Evolutionary conservation across 2,888 invertebrate species (phyloP).

Genomic region (Euphydryas editha): DNA sequence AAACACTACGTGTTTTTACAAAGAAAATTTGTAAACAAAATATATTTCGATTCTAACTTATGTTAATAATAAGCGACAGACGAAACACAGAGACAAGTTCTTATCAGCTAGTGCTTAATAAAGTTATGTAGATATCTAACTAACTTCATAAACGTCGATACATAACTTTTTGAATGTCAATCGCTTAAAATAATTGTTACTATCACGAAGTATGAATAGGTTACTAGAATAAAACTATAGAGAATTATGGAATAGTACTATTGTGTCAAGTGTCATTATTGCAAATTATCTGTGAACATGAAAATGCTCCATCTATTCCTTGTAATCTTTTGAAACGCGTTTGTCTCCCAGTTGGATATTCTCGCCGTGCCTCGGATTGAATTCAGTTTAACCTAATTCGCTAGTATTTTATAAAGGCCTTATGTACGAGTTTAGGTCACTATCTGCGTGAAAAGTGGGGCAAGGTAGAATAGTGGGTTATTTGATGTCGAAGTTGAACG

Average conservation of each 20-base stretch:
- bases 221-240: not conserved
- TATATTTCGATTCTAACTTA: too few relatives aligned
- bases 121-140: too few relatives aligned
- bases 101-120: too few relatives aligned
- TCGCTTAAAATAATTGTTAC: too few relatives aligned
- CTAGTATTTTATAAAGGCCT: slow-evolving; percentile 53
- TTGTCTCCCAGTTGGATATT: slow-evolving; percentile 43
- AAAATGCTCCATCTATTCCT: slow-evolving; percentile 26
- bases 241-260: not conserved
- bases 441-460: slow-evolving; percentile 49
- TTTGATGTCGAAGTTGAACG: slow-evolving; percentile 31
- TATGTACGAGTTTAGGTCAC: slow-evolving; percentile 47
- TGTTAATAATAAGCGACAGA: too few relatives aligned
- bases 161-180: too few relatives aligned
- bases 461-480: slow-evolving; percentile 45
- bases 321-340: slow-evolving; percentile 44
- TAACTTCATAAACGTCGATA: too few relatives aligned
- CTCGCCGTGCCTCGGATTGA: slow-evolving; percentile 32
- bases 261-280: not conserved
- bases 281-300: slow-evolving; percentile 5
- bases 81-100: too few relatives aligned
- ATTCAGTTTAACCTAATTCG: slow-evolving; percentile 69
- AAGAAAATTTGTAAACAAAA: too few relatives aligned
- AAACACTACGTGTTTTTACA: too few relatives aligned
- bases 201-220: too few relatives aligned